A percentile compares a stretch with the other conserved stretches of the same genome.
These are phyloP conservation scores for Colaptes auratus DNA, from an alignment of 2,113 vertebrate genomes.

Conservation along the genomic window DNA sequence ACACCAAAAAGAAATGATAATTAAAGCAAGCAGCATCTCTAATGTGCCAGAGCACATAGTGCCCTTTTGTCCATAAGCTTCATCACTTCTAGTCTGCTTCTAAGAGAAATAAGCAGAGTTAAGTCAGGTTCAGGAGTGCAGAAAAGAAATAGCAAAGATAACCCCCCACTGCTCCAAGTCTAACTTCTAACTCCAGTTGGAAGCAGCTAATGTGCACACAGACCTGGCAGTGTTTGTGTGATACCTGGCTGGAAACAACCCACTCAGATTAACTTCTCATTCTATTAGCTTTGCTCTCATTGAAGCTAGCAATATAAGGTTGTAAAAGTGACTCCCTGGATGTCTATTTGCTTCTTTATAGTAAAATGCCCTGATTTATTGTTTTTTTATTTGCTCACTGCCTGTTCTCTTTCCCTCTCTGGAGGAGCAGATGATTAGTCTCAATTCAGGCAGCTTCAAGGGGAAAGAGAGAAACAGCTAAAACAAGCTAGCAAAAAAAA, in stretches of 20 bases:
- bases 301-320: background rate
- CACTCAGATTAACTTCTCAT: background rate
- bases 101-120: background rate
- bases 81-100: background rate
- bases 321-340: background rate
- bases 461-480: background rate
- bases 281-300: background rate
- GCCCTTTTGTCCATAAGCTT: background rate
- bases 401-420: background rate
- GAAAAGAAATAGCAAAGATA: background rate
- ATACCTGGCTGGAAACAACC: background rate
- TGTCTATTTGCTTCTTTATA: background rate
- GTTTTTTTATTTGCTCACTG: background rate
- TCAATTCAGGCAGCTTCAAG: constrained; percentile 32
- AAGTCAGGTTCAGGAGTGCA: background rate
- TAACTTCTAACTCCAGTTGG: background rate
- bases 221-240: background rate
- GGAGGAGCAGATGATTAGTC: constrained; percentile 20
- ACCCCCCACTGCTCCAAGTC: background rate
- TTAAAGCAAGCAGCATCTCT: background rate
- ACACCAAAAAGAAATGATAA: background rate
- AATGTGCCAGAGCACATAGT: background rate
- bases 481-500: background rate
- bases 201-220: background rate
- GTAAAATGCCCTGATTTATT: constrained; percentile 31